Conservation (phyloP, 2,888 invertebrate genomes). For the Aphodius sticticus region DNA sequence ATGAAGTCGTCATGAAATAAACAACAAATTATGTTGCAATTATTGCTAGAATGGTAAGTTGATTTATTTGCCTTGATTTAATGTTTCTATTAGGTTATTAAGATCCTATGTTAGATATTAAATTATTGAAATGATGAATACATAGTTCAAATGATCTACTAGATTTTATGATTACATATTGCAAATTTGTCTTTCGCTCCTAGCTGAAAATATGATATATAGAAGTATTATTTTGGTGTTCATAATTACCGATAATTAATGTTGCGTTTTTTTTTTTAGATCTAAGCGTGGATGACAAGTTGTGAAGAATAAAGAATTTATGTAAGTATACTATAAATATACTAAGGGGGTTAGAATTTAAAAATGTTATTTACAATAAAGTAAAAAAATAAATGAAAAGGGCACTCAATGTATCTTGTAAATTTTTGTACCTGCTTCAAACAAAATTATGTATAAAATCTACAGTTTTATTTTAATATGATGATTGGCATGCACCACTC, state of each 20-base stretch:
- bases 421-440: not conserved
- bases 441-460: not conserved
- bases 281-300: not conserved
- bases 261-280: not conserved
- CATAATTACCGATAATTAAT: too few relatives aligned
- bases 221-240: too few relatives aligned
- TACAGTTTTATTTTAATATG: conserved; percentile 28
- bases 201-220: conserved; percentile 46
- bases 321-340: not conserved
- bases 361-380: not conserved
- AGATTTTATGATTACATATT: conserved; percentile 47
- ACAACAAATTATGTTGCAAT: not conserved
- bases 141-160: conserved; percentile 57
- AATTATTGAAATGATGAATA: conserved; percentile 49
- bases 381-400: too few relatives aligned
- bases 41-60: not conserved
- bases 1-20: not conserved
- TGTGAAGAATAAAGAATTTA: not conserved
- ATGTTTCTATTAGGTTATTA: not conserved
- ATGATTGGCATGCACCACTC: conserved; percentile 48
- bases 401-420: too few relatives aligned
- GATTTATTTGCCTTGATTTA: conserved; percentile 11
- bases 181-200: conserved; percentile 55
- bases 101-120: not conserved
- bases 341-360: conserved; percentile 4